These are phyloP conservation scores for Ips typographus DNA, from an alignment of 1,140 invertebrate genomes.

Conservation along the genomic window DNA sequence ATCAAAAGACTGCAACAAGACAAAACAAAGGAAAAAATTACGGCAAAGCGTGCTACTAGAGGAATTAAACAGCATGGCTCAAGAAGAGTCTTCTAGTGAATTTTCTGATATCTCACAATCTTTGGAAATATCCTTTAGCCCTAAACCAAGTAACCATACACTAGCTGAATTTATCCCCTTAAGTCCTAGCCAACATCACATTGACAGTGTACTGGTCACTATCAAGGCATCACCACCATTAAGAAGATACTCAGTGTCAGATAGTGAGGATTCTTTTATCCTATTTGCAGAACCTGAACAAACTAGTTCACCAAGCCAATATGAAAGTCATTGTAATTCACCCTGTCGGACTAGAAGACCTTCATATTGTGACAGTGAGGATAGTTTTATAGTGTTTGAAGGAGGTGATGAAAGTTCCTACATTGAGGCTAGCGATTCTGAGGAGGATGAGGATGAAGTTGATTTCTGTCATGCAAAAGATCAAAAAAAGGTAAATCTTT, in stretches of 20 bases:
- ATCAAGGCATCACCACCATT: not conserved
- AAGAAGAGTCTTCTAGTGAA: not conserved
- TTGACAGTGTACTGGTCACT: slow-evolving; percentile 10
- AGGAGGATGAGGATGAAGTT: slow-evolving; percentile 17
- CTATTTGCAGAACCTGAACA: slow-evolving; percentile 9
- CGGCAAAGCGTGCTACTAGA: not conserved
- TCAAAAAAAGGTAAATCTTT: slow-evolving; percentile 26
- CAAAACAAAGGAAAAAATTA: no score
- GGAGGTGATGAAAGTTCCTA: slow-evolving; percentile 12
- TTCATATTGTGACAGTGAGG: slow-evolving; percentile 42
- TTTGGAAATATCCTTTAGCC: not conserved
- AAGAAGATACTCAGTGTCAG: slow-evolving; percentile 13
- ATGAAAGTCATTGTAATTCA: slow-evolving; percentile 4
- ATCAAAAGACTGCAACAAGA: no score
- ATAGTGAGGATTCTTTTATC: slow-evolving; percentile 28
- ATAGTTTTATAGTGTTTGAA: slow-evolving; percentile 46
- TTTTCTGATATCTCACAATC: not conserved
- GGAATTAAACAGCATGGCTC: not conserved
- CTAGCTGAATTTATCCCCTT: not conserved
- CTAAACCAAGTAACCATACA: not conserved
- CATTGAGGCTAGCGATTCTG: not conserved
- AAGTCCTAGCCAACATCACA: not conserved
- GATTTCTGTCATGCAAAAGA: slow-evolving; percentile 16
- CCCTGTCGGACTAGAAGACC: slow-evolving; percentile 23
- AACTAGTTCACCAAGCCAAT: not conserved